phyloP scores from a whole-genome alignment of 2,888 invertebrate genomes.

The Coleophora deauratella region DNA sequence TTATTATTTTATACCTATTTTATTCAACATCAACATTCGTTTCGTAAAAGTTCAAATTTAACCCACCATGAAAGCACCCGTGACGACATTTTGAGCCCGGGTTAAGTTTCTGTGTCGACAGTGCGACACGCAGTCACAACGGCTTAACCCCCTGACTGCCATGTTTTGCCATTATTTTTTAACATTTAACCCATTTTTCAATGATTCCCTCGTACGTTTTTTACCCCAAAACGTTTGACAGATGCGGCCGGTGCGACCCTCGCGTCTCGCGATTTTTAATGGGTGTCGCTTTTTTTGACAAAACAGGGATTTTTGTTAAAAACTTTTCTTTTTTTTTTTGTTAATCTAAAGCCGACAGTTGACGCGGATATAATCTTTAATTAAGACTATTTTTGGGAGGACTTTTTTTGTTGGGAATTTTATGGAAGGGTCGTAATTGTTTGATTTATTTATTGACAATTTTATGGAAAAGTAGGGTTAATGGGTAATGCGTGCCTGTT shows the following conservation, averaged over 20 bases:
- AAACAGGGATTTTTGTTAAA: slow-evolving; percentile 41
- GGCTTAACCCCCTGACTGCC: slow-evolving; percentile 41
- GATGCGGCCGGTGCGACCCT: slow-evolving; percentile 56
- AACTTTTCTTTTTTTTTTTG: slow-evolving; percentile 39
- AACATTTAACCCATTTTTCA: slow-evolving; percentile 70
- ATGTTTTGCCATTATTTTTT: slow-evolving; percentile 54
- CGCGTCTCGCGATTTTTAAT: slow-evolving; percentile 55
- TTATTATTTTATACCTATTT: too few species aligned
- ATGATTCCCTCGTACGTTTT: slow-evolving; percentile 48
- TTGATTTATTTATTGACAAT: slow-evolving; percentile 58
- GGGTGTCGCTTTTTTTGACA: slow-evolving; percentile 55
- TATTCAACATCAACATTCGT: too few species aligned
- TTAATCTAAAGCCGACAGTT: slow-evolving; percentile 69
- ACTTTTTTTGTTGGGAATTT: slow-evolving; percentile 20
- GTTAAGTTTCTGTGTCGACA: slow-evolving; percentile 24
- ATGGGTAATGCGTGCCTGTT: slow-evolving; percentile 2
- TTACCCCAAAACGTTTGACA: slow-evolving; percentile 55
- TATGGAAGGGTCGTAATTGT: slow-evolving; percentile 35
- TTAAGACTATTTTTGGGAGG: slow-evolving; percentile 61
- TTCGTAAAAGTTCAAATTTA: slow-evolving; percentile 14
- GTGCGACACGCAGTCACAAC: slow-evolving; percentile 7
- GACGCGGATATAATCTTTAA: slow-evolving; percentile 73
- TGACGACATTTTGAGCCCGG: slow-evolving; percentile 13
- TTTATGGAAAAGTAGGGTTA: slow-evolving; percentile 30
- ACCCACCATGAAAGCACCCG: slow-evolving; percentile 10